A percentile compares a stretch with the other conserved stretches of the same genome.
Evolutionary conservation across 2,888 invertebrate genomes (phyloP).

Genomic region (Nysson spinosus): DNA sequence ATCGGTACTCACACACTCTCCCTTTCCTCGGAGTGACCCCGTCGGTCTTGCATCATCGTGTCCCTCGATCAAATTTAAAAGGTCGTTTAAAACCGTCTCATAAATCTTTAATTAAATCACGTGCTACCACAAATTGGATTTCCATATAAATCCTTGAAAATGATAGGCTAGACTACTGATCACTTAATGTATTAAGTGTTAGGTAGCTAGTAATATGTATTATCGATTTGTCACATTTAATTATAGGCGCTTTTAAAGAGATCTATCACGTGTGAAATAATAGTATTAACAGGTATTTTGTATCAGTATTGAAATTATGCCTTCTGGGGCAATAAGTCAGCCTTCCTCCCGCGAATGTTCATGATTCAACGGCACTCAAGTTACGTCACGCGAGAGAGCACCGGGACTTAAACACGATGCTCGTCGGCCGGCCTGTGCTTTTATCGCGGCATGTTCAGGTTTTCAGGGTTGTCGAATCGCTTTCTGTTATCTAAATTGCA

Average conservation of each 20-base stretch:
- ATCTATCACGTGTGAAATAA: too few species aligned
- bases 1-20: slow-evolving; percentile 46
- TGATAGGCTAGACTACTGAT: too few species aligned
- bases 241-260: too few species aligned
- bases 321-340: slow-evolving; percentile 19
- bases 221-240: too few species aligned
- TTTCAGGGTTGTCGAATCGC: slow-evolving; percentile 69
- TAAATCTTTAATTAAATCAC: slow-evolving; percentile 26
- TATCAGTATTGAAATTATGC: too few species aligned
- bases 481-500: slow-evolving; percentile 76
- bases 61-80: slow-evolving; percentile 12
- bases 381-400: slow-evolving; percentile 55
- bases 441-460: slow-evolving; percentile 65
- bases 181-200: too few species aligned
- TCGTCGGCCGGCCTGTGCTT: slow-evolving; percentile 44
- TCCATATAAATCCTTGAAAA: too few species aligned
- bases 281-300: too few species aligned
- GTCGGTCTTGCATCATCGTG: slow-evolving; percentile 2
- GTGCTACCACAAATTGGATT: too few species aligned
- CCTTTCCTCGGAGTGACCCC: slow-evolving; percentile 10
- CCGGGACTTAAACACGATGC: slow-evolving; percentile 57
- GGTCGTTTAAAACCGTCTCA: slow-evolving; percentile 4
- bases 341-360: slow-evolving; percentile 29
- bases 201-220: too few species aligned
- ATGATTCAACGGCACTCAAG: slow-evolving; percentile 32